Evolutionary conservation across 2,113 vertebrate genomes (phyloP).

Genomic region (Chloroceryle aenea): DNA sequence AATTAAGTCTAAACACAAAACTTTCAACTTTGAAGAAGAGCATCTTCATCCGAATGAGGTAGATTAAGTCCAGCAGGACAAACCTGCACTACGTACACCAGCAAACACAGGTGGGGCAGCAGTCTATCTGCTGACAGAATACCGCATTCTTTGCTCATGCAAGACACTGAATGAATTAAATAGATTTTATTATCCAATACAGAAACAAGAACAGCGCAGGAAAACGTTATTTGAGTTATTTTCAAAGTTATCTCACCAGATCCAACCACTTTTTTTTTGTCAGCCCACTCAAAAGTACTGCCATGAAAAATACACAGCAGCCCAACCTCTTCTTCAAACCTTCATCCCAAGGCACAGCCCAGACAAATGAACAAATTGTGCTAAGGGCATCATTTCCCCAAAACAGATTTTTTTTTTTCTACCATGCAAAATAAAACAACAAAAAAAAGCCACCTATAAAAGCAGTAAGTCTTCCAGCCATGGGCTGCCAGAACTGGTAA

Average conservation of each 20-base stretch:
- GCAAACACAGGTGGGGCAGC: not conserved
- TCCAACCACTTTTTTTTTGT: not conserved
- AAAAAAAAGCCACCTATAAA: not conserved
- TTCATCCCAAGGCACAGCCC: not conserved
- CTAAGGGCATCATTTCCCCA: not conserved
- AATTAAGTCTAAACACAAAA: not conserved
- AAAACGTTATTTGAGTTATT: not conserved
- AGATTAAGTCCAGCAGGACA: not conserved
- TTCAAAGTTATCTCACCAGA: not conserved
- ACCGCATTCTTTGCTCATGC: rapidly evolving
- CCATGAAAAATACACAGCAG: not conserved
- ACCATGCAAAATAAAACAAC: not conserved
- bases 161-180: not conserved
- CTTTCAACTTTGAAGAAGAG: not conserved
- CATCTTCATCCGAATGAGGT: not conserved
- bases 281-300: not conserved
- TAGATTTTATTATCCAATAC: not conserved
- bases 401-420: too few species aligned
- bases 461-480: not conserved
- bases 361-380: not conserved
- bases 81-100: rapidly evolving
- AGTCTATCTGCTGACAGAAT: not conserved
- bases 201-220: not conserved
- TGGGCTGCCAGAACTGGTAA: not conserved
- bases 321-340: not conserved